Percentiles rank a stretch among this genome's conserved stretches.
Conservation (phyloP, 2,797 vertebrate genomes). For the Vespertilio murinus region DNA sequence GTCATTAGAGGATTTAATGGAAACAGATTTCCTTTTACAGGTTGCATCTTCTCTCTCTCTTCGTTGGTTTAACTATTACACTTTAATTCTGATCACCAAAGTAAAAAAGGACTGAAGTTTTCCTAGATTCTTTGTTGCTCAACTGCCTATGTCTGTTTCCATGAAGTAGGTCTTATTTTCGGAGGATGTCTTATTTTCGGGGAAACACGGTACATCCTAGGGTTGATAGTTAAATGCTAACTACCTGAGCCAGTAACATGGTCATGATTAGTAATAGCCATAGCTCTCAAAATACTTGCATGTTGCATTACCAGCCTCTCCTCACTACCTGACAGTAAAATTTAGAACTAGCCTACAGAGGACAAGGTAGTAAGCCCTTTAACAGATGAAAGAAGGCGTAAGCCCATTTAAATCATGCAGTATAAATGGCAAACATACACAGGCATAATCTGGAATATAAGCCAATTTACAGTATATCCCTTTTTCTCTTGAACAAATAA, state of each 20-base stretch:
- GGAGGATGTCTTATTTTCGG: too few species aligned
- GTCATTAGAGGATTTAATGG: constrained; percentile 53
- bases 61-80: background rate
- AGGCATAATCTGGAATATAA: constrained; percentile 44
- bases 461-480: constrained; percentile 19
- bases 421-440: constrained; percentile 40
- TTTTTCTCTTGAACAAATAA: constrained; percentile 52
- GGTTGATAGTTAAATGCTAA: background rate
- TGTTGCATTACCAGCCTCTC: background rate
- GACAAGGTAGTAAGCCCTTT: constrained; percentile 52
- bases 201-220: too few species aligned
- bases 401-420: constrained; percentile 50
- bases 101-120: constrained; percentile 62
- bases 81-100: constrained; percentile 56
- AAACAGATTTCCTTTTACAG: constrained; percentile 45
- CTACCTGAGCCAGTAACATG: background rate
- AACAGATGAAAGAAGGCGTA: constrained; percentile 61
- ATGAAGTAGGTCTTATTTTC: too few species aligned
- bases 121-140: constrained; percentile 30
- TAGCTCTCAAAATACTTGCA: constrained; percentile 40
- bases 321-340: constrained; percentile 62
- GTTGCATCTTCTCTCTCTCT: background rate
- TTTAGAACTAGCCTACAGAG: background rate
- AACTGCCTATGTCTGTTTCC: background rate
- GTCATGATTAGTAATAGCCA: constrained; percentile 24